A percentile compares a stretch with the other conserved stretches of the same genome.
Conservation (phyloP, 2,113 vertebrate species). For the Spea bombifrons region DNA sequence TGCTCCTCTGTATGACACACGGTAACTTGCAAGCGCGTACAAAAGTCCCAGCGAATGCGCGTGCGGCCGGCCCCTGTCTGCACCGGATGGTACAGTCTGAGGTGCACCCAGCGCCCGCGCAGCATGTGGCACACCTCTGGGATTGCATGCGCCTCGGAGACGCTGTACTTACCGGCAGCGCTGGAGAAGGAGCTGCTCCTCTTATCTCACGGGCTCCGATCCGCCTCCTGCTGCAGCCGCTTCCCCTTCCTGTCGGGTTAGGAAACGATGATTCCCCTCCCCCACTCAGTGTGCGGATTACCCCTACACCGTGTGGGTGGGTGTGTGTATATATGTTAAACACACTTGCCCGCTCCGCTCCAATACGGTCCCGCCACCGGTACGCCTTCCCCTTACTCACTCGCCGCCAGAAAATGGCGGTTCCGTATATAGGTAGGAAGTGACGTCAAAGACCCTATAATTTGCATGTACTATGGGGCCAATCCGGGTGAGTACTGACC, state of each 20-base stretch:
- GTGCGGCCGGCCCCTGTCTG: no score
- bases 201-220: background rate
- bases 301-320: slow-evolving; percentile 38
- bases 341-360: slow-evolving; percentile 11
- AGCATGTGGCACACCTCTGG: background rate
- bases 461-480: slow-evolving; percentile 27
- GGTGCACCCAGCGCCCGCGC: background rate
- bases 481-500: slow-evolving; percentile 8
- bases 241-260: background rate
- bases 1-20: no score
- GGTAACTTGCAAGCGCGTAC: no score
- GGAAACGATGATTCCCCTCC: background rate
- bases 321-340: background rate
- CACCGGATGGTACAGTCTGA: background rate
- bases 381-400: slow-evolving; percentile 28
- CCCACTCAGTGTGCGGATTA: background rate
- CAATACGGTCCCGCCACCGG: slow-evolving; percentile 11
- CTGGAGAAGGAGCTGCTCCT: background rate
- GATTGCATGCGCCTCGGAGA: background rate
- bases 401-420: slow-evolving; percentile 44
- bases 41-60: no score
- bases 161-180: background rate
- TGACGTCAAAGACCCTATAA: slow-evolving; percentile 35
- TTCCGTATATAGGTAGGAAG: slow-evolving; percentile 28
- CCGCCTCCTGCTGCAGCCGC: background rate